A percentile compares a stretch with the other conserved stretches of the same genome.
Evolutionary conservation across 2,113 vertebrate genomes (phyloP).

Genomic region (Nannospalax galili): DNA sequence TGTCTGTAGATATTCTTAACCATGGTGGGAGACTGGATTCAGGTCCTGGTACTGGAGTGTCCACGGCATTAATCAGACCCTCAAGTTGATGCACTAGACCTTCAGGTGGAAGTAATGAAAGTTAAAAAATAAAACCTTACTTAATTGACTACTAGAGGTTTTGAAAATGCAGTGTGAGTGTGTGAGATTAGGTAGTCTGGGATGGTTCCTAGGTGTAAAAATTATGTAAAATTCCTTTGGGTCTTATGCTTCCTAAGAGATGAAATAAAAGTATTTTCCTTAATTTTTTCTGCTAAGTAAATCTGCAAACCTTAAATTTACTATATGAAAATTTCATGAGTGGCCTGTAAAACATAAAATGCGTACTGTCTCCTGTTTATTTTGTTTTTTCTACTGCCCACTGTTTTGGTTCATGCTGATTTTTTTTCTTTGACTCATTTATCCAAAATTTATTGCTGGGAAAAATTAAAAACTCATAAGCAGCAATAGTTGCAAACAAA

Average conservation of each 20-base stretch:
- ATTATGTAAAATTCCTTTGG: background rate
- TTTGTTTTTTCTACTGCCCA: background rate
- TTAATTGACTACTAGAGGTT: background rate
- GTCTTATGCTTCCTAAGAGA: background rate
- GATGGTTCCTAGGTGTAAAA: background rate
- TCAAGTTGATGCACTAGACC: background rate
- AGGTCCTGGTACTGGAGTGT: background rate
- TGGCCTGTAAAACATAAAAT: background rate
- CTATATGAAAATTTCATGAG: background rate
- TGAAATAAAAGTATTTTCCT: background rate
- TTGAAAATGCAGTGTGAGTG: background rate
- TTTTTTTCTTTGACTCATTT: background rate
- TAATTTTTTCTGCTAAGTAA: background rate
- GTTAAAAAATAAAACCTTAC: background rate
- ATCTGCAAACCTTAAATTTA: background rate
- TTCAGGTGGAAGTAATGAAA: background rate
- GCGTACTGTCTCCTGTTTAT: too few relatives aligned
- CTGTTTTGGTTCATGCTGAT: background rate
- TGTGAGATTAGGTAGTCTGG: background rate
- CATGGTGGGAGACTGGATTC: too few relatives aligned
- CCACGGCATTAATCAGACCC: background rate
- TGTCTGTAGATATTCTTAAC: background rate
- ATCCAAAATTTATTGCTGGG: background rate
- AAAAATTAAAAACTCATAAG: background rate
- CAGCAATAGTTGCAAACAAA: rapidly evolving